Percentiles rank a stretch among this genome's conserved stretches.
Evolutionary conservation across 2,888 invertebrate genomes (phyloP).

Genomic region (Agrochola macilenta): DNA sequence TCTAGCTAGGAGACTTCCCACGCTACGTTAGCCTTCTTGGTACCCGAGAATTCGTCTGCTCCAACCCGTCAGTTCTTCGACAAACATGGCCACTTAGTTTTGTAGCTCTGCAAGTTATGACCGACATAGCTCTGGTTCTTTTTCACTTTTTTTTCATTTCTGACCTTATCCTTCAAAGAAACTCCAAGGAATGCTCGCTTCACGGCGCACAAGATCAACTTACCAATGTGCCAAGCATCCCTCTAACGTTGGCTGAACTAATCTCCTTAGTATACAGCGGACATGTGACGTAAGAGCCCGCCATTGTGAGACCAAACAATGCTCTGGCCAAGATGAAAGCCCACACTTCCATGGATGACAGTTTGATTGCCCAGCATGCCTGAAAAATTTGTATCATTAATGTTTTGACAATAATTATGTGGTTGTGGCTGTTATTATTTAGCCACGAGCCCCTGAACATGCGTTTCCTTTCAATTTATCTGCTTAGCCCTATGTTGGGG

Average conservation of each 20-base stretch:
- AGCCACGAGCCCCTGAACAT: too few species aligned
- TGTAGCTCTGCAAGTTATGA: background rate
- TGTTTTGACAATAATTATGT: background rate
- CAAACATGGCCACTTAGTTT: background rate
- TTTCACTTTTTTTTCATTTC: background rate
- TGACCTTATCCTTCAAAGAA: background rate
- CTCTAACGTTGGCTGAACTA: slow-evolving; percentile 88
- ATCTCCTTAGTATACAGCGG: slow-evolving; percentile 91
- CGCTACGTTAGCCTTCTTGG: too few species aligned
- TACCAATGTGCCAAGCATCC: slow-evolving; percentile 90
- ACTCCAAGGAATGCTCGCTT: background rate
- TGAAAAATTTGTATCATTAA: slow-evolving; percentile 46
- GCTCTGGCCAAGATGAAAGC: slow-evolving; percentile 80
- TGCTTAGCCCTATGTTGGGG: too few species aligned
- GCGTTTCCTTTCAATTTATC: too few species aligned
- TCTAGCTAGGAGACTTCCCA: background rate
- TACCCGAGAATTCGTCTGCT: background rate
- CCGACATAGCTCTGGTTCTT: background rate
- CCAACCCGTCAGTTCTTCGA: background rate
- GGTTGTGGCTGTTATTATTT: too few species aligned
- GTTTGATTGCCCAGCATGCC: slow-evolving; percentile 77
- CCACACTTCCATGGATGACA: slow-evolving; percentile 78
- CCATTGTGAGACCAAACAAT: slow-evolving; percentile 79
- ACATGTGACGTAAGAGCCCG: slow-evolving; percentile 80
- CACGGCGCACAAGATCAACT: slow-evolving; percentile 63